phyloP scores from a whole-genome alignment of 2,113 vertebrate genomes.

The Astur gentilis region DNA sequence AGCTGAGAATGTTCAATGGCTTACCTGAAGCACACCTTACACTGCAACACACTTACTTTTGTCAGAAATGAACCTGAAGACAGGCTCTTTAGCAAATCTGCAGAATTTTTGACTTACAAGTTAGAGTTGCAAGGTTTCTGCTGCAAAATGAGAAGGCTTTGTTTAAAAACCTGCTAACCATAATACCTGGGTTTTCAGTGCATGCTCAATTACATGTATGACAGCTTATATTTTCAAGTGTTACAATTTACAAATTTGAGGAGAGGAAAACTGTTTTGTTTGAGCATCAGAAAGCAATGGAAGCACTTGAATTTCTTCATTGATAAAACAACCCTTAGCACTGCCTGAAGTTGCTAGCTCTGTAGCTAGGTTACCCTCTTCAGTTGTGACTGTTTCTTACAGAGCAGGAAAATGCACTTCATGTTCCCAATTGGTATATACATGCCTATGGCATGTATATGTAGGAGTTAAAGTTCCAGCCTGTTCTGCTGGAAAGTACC shows the following conservation, averaged over 20 bases:
- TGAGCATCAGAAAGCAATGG: not conserved
- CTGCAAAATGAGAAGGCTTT: not conserved
- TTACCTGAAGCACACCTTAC: not conserved
- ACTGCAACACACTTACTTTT: not conserved
- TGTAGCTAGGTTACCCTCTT: not conserved
- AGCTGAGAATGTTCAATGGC: not conserved
- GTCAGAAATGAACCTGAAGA: not conserved
- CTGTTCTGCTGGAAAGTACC: not conserved
- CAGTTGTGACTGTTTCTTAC: not conserved
- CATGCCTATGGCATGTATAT: fast-evolving
- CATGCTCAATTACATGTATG: not conserved
- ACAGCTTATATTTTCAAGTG: not conserved
- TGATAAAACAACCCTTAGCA: not conserved
- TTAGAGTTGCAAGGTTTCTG: not conserved
- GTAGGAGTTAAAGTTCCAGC: not conserved
- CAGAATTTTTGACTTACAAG: not conserved
- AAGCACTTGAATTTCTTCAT: not conserved
- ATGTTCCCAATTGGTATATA: not conserved
- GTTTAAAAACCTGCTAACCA: not conserved
- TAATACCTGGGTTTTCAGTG: not conserved
- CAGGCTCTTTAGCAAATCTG: not conserved
- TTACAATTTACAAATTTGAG: not conserved
- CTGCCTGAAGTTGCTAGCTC: not conserved
- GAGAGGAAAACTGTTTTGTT: not conserved
- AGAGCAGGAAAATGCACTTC: not conserved